These are phyloP conservation scores for Theonella swinhoei DNA, from an alignment of 37 sponge, comb jelly and placozoan species.

Conservation along the genomic window DNA sequence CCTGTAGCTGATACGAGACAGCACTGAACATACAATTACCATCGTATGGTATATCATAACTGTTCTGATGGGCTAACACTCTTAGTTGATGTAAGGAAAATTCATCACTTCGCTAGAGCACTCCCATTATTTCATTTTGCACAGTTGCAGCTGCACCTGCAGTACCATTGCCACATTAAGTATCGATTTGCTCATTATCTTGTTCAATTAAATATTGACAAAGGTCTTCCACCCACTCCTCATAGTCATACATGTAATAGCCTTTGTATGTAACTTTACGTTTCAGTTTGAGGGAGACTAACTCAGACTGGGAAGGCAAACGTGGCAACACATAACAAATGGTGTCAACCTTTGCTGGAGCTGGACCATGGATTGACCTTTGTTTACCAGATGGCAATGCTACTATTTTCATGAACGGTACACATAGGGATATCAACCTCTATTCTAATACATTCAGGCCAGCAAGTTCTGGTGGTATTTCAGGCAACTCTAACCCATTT, in stretches of 20 bases:
- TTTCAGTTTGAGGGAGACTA: neutral
- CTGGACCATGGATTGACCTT: neutral
- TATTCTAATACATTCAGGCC: neutral
- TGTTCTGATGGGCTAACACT: neutral
- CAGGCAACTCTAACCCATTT: neutral
- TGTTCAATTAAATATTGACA: neutral
- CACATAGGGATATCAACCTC: neutral
- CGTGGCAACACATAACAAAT: neutral
- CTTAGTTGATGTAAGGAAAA: neutral
- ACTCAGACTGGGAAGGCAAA: neutral
- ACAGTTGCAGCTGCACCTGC: neutral
- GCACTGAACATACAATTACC: conserved; percentile 36
- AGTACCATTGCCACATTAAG: neutral
- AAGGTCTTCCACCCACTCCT: too few species aligned
- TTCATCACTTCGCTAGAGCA: neutral
- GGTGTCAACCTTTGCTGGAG: neutral
- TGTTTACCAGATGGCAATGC: neutral
- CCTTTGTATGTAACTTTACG: neutral
- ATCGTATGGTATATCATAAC: conserved; percentile 29
- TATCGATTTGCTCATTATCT: neutral
- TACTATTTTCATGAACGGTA: neutral
- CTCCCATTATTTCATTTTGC: neutral
- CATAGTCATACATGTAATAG: neutral
- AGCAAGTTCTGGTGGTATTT: neutral
- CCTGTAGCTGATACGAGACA: conserved; percentile 32